Evolutionary conservation across 2,888 invertebrate genomes (phyloP), one percentile per base, ranked within the genome.

Genomic region (Carpatolechia fugitivella): DNA sequence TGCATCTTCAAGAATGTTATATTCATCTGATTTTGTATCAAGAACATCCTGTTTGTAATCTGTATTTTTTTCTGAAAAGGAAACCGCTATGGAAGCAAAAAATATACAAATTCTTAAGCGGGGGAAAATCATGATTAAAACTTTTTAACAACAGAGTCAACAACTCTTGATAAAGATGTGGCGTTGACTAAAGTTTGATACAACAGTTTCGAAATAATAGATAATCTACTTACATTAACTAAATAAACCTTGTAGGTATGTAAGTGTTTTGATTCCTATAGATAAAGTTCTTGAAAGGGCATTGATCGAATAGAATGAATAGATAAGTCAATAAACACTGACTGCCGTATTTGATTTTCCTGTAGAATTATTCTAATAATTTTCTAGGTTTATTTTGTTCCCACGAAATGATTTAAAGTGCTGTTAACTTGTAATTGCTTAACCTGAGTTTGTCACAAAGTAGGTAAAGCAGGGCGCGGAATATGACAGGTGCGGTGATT

Each of bases 1-100:
- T 13, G 86, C 82, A 60, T 88, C 88, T 64, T 88, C 86, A 38
- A 81, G 64, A 56, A 85, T 65, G 24, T 24, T 24, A 53, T 68
- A 72, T 1, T 60, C 54, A 63, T 74, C 65, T 0, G 78, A 77
- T 58, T 59, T 65, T 14, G 5, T 14, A 47, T 29, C 33, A 40
- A 3, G 6, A 10, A 35, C 8, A 11, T 47, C 31, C 11, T 16
- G 47, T 7, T 8, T 16, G 14, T n/a, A n/a, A n/a, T n/a, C n/a
- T n/a, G 44, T 14, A n/a, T 1, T 11, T 6, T 24, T 29, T 4
- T n/a, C 14, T n/a, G 29, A 29, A 24, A 24, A 29, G 20, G 24
- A 29, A 29, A 29, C 29, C n/a, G 29, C 44, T 1, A 29, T 6
- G 8, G 31, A 14, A 3, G 11, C 8, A 47, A 47, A 31, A 31